These are phyloP conservation scores for Dermatemys mawii DNA, from an alignment of 2,113 vertebrate species.

Conservation along the genomic window DNA sequence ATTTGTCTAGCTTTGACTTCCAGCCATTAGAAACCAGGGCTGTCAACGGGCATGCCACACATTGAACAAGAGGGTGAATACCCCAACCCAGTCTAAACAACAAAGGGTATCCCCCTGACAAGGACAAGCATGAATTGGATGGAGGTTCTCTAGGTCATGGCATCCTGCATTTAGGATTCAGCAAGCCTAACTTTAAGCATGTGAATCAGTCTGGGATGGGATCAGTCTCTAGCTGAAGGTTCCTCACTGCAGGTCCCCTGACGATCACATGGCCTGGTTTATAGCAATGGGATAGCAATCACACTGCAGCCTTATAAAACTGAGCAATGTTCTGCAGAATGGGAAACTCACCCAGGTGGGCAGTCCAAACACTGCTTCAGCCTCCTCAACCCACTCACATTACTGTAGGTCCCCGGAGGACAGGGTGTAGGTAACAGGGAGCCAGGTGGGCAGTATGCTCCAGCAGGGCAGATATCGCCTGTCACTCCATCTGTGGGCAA, in stretches of 20 bases:
- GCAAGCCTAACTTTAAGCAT: background rate
- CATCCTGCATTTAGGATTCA: background rate
- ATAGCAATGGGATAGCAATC: accelerated
- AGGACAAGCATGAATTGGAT: background rate
- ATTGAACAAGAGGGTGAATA: background rate
- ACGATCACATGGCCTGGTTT: accelerated
- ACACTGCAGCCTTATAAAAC: background rate
- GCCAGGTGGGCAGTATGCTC: constrained; percentile 83
- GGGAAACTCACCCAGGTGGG: constrained; percentile 82
- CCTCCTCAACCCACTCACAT: constrained; percentile 76
- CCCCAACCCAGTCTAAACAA: background rate
- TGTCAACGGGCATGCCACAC: background rate
- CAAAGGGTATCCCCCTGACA: background rate
- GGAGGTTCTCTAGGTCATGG: background rate
- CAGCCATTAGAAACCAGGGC: background rate
- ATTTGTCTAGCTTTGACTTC: background rate
- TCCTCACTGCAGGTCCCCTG: background rate
- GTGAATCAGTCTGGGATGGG: background rate
- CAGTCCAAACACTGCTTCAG: constrained; percentile 82
- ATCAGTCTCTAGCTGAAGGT: background rate
- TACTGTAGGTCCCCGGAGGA: constrained; percentile 87
- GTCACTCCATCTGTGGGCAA: constrained; percentile 81
- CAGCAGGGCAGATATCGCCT: constrained; percentile 84
- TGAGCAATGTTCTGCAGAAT: accelerated
- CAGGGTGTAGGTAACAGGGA: constrained; percentile 82